Evolutionary conservation across 1,140 invertebrate genomes (phyloP), one percentile per base, ranked within the genome.

Genomic region (Zelostemma sp.): DNA sequence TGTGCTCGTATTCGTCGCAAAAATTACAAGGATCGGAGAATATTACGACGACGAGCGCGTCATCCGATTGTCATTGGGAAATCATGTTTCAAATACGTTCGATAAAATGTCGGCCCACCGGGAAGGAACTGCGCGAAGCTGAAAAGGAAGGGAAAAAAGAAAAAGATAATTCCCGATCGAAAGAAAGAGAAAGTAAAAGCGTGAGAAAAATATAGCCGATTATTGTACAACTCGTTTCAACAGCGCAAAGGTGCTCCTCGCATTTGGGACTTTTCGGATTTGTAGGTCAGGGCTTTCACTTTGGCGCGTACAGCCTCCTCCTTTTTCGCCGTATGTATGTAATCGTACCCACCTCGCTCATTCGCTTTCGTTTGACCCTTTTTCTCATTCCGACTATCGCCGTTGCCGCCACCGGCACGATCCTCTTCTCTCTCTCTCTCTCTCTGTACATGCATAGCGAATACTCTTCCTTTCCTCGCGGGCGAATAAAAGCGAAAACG

Each of bases 281-380:
- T 71, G 60, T 75, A 68, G 73, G 73, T 75, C 73, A 75, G 70
- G 21, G 73, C 73, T 75, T 75, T 75, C 73, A 75, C 73, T 75
- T 75, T 68, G 55, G 69, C 59, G 40, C 47, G 58, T n/a, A 50
- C 1, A 18, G 14, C 45, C 15, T 41, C 21, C 15, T 41, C 15
- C 43, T 25, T 43, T 43, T 55, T 43, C 19, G 19, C 9, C 21
- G 18, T 35, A 14, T 45, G 3, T 17, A 14, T 18, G 6, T 1
- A n/a, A 17, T 1, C 54, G n/a, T n/a, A 11, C 9, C 35, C 31
- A 35, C 43, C 46, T 43, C 59, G 41, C 56, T 56, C 57, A 64
- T 69, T 74, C 73, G 69, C 62, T 74, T 74, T 74, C 69, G 59
- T 72, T 74, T 64, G 66, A 72, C 73, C 68, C 63, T 72, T 74